Base-by-base conservation (phyloP, 2,888 invertebrate genomes). In the Athrips mouffetella region DNA sequence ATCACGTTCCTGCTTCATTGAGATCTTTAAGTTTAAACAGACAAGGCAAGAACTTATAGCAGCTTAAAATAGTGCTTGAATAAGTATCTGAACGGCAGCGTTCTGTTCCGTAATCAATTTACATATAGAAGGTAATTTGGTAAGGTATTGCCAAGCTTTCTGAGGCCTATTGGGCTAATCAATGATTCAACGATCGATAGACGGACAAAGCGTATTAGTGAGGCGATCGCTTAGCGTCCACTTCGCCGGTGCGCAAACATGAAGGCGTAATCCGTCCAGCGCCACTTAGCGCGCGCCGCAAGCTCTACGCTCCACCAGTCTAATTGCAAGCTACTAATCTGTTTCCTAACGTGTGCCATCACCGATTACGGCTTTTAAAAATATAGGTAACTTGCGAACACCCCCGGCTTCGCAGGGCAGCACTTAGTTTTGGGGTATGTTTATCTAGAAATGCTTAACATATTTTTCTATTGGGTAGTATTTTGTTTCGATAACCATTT, bases 211-310 rank as follows among this genome's bases (percentile, higher is more conserved):
- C 67, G 77, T 73, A 82, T 82, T 79, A 82, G 74, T 64, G 71
- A 73, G 66, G 68, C 72, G 76, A 76, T 80, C 70, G 70, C 73
- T 79, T 75, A 79, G 74, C 76, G 80, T 80, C 79, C 84, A 82
- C 79, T 80, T 77, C 67, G 73, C 59, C 72, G 72, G 74, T 70
- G 74, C 68, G 78, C 68, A 75, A 80, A 77, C 78, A 77, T 67
- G 74, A 79, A 83, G 76, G 77, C 82, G 76, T 85, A 86, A 86
- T 87, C 87, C 80, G 76, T 71, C 72, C 74, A 75, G 69, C 78
- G 74, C 81, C 87, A 87, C 88, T 86, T 83, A 86, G 76, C 62
- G 70, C 62, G 69, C 67, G 70, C 85, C 85, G 63, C 87, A 83
- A 85, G 76, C 83, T 70, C 72, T 67, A 63, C 70, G 72, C 80